Base-by-base conservation (phyloP, 2,113 vertebrate genomes). In the Myotis brandtii region DNA sequence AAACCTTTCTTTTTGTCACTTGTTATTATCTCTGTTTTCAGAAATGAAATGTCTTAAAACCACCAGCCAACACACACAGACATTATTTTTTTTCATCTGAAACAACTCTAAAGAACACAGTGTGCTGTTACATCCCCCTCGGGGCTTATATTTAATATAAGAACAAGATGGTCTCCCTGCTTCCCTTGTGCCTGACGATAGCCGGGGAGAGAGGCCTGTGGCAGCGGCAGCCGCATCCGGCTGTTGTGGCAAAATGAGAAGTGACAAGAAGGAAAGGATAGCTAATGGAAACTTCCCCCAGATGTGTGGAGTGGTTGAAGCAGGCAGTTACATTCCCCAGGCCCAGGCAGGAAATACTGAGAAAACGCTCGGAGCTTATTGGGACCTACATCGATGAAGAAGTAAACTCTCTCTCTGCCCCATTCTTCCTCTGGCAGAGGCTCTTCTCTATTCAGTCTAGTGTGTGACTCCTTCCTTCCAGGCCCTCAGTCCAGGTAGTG, bases 91-190 rank as follows among this genome's bases (percentile, higher is more conserved):
- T 94, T 86, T 66, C 84, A 70, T 86, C 92, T 79, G 72, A 75
- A 92, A 95, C 90, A 97, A 94, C 83, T 90, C 84, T 30, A 83
- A 96, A 95, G 81, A 95, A 93, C 81, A 80, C 34, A 21, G 20
- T 50, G 46, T 84, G 75, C 70, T 48, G 3, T 92, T 94, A 95
- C 82, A 84, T 95, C 92, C 85, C 95, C 97, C 91, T 91, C n/a
- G 96, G 95, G 96, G 96, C 95, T 96, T 91, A 95, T 97, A 96
- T 90, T 96, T 97, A 97, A 94, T 97, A 96, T 95, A 67, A 94
- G 91, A 97, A 97, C 94, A 96, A 91, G 91, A 84, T 81, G 88
- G 94, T 91, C 77, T 95, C 93, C 72, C 85, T 67, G 79, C 93
- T 83, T 89, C 43, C 34, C 93, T 70, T 7, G 85, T 76, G 88